Percentiles rank a stretch among this genome's conserved stretches.
Conservation (phyloP, 2,888 invertebrate species). For the Portevinia maculata region DNA sequence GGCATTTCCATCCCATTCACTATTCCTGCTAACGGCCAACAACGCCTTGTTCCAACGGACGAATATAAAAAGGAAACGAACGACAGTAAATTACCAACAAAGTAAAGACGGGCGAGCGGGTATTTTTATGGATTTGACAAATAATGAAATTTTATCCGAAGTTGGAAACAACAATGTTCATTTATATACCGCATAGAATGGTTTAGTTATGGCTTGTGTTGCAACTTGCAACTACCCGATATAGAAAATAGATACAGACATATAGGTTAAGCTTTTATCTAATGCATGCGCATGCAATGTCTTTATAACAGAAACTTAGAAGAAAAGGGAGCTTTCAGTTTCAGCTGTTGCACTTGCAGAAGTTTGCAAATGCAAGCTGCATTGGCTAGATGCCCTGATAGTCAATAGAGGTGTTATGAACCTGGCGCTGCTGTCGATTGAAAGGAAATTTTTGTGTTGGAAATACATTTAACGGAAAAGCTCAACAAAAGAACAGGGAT, state of each 20-base stretch:
- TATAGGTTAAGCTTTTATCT: slow-evolving; percentile 52
- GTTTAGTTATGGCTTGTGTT: too few species aligned
- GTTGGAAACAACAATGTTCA: too few species aligned
- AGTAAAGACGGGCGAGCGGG: not conserved
- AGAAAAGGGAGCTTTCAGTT: slow-evolving; percentile 41
- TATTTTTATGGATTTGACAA: not conserved
- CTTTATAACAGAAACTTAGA: slow-evolving; percentile 45
- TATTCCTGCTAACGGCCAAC: slow-evolving; percentile 12
- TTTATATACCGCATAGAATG: too few species aligned
- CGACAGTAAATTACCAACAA: slow-evolving; percentile 28
- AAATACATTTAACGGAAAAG: not conserved
- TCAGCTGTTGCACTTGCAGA: slow-evolving; percentile 41
- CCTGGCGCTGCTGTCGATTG: slow-evolving; percentile 64
- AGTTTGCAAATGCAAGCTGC: slow-evolving; percentile 43
- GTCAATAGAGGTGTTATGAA: slow-evolving; percentile 1
- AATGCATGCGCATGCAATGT: slow-evolving; percentile 43
- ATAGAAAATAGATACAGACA: slow-evolving; percentile 58
- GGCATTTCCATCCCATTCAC: slow-evolving; percentile 6
- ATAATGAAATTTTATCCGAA: slow-evolving; percentile 36
- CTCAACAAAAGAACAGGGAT: not conserved
- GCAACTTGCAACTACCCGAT: slow-evolving; percentile 56
- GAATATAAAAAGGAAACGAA: not conserved
- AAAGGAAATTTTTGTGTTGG: not conserved
- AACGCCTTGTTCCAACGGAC: not conserved
- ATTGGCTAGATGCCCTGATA: slow-evolving; percentile 42